Evolutionary conservation across 2,888 invertebrate species (phyloP).

Genomic region (Therioaphis trifolii): DNA sequence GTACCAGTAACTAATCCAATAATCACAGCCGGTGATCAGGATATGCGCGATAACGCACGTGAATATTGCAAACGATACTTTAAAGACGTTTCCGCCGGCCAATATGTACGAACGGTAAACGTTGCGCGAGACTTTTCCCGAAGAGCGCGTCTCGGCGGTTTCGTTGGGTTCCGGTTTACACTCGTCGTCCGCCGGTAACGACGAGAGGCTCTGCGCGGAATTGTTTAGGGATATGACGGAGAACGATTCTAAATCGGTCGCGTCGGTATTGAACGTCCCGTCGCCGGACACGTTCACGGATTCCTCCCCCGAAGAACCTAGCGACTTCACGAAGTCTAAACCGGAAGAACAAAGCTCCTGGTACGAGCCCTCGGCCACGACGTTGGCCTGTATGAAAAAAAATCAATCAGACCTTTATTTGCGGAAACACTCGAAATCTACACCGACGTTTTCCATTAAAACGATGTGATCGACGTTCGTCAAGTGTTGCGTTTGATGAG

Average conservation of each 20-base stretch:
- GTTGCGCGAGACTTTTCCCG: conserved; percentile 74
- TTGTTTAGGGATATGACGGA: conserved; percentile 13
- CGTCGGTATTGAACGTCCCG: conserved; percentile 54
- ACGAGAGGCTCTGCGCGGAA: too few relatives aligned
- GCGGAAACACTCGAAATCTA: too few relatives aligned
- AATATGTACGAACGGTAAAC: conserved; percentile 78
- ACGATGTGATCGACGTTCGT: conserved; percentile 75
- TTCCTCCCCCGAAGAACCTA: conserved; percentile 71
- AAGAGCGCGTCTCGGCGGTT: conserved; percentile 73
- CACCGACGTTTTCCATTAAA: conserved; percentile 69
- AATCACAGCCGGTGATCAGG: conserved; percentile 76
- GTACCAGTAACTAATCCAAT: conserved; percentile 80
- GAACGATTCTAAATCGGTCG: background rate
- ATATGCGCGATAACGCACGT: conserved; percentile 75
- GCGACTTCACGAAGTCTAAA: conserved; percentile 80
- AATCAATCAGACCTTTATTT: too few relatives aligned
- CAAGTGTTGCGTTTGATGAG: conserved; percentile 86
- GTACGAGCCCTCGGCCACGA: conserved; percentile 74
- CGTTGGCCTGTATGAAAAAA: conserved; percentile 70
- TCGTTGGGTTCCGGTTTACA: too few relatives aligned
- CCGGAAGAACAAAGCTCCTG: conserved; percentile 79
- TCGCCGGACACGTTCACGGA: too few relatives aligned
- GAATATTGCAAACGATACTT: conserved; percentile 73
- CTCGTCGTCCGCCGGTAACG: too few relatives aligned
- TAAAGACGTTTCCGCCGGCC: conserved; percentile 77